Base-by-base conservation (phyloP, 2,113 vertebrate genomes). In the Pedetes capensis region DNA sequence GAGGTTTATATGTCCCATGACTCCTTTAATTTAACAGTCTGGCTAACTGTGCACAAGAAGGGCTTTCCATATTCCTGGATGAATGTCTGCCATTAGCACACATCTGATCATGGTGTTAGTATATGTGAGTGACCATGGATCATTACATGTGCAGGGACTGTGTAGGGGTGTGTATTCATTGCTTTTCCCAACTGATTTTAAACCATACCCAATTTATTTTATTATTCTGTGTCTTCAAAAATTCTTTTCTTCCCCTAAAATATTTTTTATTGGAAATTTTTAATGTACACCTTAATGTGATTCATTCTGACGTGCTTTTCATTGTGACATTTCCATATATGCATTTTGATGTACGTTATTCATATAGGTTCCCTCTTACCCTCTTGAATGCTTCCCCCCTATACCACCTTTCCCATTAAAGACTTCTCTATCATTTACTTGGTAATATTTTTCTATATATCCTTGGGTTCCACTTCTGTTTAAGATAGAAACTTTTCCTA, bases 11-110 rank as follows among this genome's bases (percentile, higher is more conserved):
- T 76, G 63, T 95, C 78, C 17, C 49, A 51, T n/a, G 61, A 95
- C 55, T 89, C 64, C 81, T 96, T 89, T 59, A 85, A 82, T 95
- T 96, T 96, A 79, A 80, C 34, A 83, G 66, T 23, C 57, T 95
- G 29, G 93, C 64, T 88, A 92, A 88, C 90, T 39, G 39, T 74
- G 37, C 22, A 66, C 37, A 66, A 51, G 27, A 25, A 32, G 39
- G 47, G 34, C n/a, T 91, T 89, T 82, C 68, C 25, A n/a, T 53
- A 53, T 85, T 61, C 68, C 51, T 74, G 27, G 39, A 69, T 14
- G 37, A 66, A 8, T 34, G 47, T 87, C 11, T 91, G 49, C 87
- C 42, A 8, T 12, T 49, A 92, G 51, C 76, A 32, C 1, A 7
- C 80, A 74, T 78, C 49, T 82, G 79, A 93, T 79, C 55, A 53